Conservation (phyloP, 2,113 vertebrate genomes). For the Polypterus bichir region DNA sequence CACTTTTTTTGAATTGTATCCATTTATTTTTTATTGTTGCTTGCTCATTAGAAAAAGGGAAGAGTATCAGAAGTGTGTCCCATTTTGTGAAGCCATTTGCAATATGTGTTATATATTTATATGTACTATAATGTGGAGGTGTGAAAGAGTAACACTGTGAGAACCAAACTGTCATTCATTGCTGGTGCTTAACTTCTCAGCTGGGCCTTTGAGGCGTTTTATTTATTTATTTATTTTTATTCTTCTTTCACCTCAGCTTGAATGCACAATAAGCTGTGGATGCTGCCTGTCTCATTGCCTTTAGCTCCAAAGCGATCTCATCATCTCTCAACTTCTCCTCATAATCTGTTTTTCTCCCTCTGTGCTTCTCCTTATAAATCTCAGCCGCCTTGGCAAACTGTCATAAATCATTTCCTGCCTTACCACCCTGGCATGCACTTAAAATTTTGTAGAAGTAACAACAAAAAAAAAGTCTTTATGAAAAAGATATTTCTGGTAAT, state of each 20-base stretch:
- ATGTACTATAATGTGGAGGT: too few species aligned
- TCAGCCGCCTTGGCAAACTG: slow-evolving; percentile 23
- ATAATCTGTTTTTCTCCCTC: slow-evolving; percentile 53
- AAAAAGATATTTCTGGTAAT: too few species aligned
- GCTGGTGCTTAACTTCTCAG: too few species aligned
- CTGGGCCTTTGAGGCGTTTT: background rate
- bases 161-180: too few species aligned
- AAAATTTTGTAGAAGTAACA: slow-evolving; percentile 44
- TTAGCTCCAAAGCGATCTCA: slow-evolving; percentile 48
- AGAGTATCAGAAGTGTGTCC: too few species aligned
- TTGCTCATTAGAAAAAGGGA: too few species aligned
- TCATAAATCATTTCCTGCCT: slow-evolving; percentile 56
- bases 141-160: too few species aligned
- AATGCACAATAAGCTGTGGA: slow-evolving; percentile 46
- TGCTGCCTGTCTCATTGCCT: slow-evolving; percentile 45
- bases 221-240: background rate
- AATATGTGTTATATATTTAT: too few species aligned
- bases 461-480: slow-evolving; percentile 4
- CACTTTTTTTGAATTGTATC: too few species aligned
- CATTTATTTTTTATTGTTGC: too few species aligned
- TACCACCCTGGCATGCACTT: slow-evolving; percentile 40
- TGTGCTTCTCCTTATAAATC: slow-evolving; percentile 51
- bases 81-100: too few species aligned
- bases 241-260: slow-evolving; percentile 25
- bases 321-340: slow-evolving; percentile 57